Percentiles rank a stretch among this genome's conserved stretches.
phyloP scores from a whole-genome alignment of 2,113 vertebrate genomes.

The Oceanodroma tethys region DNA sequence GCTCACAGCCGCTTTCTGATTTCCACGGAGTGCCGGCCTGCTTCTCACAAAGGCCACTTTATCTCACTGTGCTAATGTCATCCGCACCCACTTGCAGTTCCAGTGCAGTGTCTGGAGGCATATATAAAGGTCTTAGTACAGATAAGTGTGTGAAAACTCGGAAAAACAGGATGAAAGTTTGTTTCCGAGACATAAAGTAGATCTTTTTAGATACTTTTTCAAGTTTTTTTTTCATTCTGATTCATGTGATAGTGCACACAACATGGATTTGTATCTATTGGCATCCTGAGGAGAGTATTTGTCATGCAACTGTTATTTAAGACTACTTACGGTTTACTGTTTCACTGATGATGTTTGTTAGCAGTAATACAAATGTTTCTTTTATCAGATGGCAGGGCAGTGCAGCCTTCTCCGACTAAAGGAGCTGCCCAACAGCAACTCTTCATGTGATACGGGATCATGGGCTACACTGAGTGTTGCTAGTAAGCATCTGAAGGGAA shows the following conservation, averaged over 20 bases:
- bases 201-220: neutral
- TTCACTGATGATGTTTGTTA: neutral
- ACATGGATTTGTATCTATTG: neutral
- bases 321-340: neutral
- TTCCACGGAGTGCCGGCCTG: neutral
- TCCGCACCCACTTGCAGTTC: neutral
- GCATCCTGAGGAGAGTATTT: neutral
- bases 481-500: neutral
- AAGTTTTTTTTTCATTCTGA: neutral
- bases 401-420: neutral
- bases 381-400: neutral
- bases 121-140: neutral
- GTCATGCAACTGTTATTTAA: neutral
- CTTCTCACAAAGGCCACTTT: neutral
- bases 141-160: neutral
- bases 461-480: fast-evolving
- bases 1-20: neutral
- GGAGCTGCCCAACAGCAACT: neutral
- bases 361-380: neutral
- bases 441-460: neutral
- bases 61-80: neutral
- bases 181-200: neutral
- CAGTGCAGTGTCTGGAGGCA: neutral
- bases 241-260: neutral
- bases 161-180: neutral